Evolutionary conservation across 2,888 invertebrate species (phyloP).

Genomic region (Heliconius erato): DNA sequence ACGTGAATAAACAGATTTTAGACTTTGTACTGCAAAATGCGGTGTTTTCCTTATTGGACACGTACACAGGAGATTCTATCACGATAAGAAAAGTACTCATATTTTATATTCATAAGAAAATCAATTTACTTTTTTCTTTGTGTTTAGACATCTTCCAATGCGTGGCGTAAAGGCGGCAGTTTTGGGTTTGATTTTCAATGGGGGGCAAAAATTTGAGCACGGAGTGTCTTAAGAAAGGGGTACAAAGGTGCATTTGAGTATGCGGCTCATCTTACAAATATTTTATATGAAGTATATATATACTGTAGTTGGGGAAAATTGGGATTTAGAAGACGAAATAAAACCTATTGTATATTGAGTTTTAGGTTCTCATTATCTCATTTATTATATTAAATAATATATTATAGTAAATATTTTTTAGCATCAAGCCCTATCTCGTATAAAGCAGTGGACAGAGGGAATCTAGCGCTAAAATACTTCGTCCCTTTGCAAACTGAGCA

Average conservation of each 20-base stretch:
- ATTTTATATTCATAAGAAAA: conserved; percentile 5
- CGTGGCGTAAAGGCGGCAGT: too few species aligned
- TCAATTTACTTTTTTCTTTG: not conserved
- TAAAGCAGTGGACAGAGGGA: too few species aligned
- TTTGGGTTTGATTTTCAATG: not conserved
- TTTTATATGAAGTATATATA: not conserved
- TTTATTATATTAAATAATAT: too few species aligned
- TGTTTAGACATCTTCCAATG: not conserved
- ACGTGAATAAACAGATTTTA: conserved; percentile 8
- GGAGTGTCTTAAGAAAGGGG: not conserved
- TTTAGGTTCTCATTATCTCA: too few species aligned
- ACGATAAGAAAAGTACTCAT: not conserved
- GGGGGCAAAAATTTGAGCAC: too few species aligned
- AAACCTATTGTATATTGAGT: too few species aligned
- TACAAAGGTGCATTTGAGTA: not conserved
- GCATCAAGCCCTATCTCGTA: too few species aligned
- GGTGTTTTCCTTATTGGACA: not conserved
- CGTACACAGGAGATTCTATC: conserved; percentile 9
- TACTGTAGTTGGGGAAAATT: too few species aligned
- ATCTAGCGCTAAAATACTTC: too few species aligned
- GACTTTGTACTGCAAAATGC: not conserved
- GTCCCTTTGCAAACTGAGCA: too few species aligned
- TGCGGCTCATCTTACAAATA: not conserved
- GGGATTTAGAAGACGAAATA: too few species aligned
- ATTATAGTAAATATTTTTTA: too few species aligned